Evolutionary conservation across 35 echinoderm and acorn worm species (phyloP).

Genomic region (Acanthaster planci): DNA sequence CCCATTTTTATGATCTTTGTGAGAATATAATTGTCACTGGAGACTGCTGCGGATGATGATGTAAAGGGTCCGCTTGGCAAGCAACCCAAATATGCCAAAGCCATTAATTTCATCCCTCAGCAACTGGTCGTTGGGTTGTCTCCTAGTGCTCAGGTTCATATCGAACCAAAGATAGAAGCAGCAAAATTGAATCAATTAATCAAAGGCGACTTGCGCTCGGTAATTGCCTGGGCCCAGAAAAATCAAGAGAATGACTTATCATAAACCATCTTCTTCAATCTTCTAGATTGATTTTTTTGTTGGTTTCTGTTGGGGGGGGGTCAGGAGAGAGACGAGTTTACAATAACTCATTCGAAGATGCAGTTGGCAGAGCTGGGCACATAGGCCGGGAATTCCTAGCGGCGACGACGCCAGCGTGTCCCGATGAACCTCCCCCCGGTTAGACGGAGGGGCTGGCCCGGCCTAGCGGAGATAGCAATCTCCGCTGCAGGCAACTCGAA

Average conservation of each 20-base stretch:
- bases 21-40: too few species aligned
- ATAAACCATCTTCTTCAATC: constrained; percentile 16
- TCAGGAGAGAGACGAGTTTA: not conserved
- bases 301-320: not conserved
- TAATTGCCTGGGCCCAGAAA: constrained; percentile 9
- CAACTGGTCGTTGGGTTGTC: constrained; percentile 10
- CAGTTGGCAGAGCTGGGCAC: not conserved
- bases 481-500: constrained; percentile 8
- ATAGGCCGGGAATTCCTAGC: not conserved
- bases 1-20: too few species aligned
- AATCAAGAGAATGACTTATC: constrained; percentile 5
- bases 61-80: too few species aligned
- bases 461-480: constrained; percentile 6
- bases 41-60: too few species aligned
- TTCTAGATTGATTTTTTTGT: constrained; percentile 1
- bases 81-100: too few species aligned
- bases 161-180: not conserved
- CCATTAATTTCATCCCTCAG: not conserved
- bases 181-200: constrained; percentile 13
- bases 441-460: not conserved
- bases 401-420: constrained; percentile 16
- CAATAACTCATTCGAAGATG: constrained; percentile 18
- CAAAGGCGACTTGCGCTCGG: not conserved
- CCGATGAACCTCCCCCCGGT: not conserved
- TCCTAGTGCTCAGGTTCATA: too few species aligned